Percentiles rank a stretch among this genome's conserved stretches.
Conservation (phyloP, 2,113 vertebrate genomes). For the Aldabrachelys gigantea region DNA sequence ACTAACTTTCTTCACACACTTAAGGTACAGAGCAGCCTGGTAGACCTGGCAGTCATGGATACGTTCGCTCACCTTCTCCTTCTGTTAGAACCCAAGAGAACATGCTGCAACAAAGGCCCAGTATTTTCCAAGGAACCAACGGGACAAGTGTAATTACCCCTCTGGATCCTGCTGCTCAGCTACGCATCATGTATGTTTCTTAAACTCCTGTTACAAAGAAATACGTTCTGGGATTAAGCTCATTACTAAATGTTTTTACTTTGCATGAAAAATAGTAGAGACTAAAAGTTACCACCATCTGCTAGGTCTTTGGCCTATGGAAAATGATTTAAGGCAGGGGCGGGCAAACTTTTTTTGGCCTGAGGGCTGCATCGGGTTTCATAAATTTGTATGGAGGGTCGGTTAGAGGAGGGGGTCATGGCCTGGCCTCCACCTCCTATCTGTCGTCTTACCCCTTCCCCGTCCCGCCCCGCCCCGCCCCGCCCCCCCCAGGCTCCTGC, state of each 20-base stretch:
- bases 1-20: neutral
- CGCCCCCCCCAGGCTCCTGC: no score
- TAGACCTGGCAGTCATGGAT: slow-evolving; percentile 90
- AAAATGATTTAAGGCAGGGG: neutral
- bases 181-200: slow-evolving; percentile 88
- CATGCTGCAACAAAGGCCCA: slow-evolving; percentile 93
- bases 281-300: neutral
- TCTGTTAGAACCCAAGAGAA: slow-evolving; percentile 91
- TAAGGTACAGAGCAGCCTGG: slow-evolving; percentile 88
- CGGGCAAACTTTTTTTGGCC: no score
- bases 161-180: slow-evolving; percentile 83
- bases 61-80: slow-evolving; percentile 91
- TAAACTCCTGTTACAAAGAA: neutral
- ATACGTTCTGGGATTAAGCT: neutral
- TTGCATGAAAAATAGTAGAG: neutral
- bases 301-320: neutral
- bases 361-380: no score
- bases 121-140: slow-evolving; percentile 94
- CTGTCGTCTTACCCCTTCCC: no score
- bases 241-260: neutral
- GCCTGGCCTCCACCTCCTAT: no score
- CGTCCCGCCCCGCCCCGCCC: no score
- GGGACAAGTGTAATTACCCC: slow-evolving; percentile 96
- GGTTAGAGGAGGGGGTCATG: no score
- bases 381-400: no score